Base-by-base conservation (phyloP, 1,140 invertebrate species). In the Caerostris darwini region DNA sequence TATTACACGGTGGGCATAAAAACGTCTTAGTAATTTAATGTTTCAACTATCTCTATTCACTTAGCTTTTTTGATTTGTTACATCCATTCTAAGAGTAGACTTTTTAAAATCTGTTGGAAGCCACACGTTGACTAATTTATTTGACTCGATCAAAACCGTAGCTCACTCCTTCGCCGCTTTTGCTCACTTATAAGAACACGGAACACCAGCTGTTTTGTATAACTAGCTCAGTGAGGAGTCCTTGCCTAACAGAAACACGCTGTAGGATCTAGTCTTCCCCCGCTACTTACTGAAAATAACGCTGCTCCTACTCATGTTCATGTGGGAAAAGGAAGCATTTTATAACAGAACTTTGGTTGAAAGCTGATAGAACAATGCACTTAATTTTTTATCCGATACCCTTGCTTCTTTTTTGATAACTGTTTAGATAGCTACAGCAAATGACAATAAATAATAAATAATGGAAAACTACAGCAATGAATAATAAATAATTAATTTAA, bases 171-270 rank as follows among this genome's bases (percentile, higher is more conserved):
- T 87, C 10, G 19, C 19, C 34, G 12, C 54, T 17, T 10, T 53
- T 57, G 54, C 61, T 57, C 7, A 83, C 12, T 8, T 50, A 19
- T 5, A 50, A 92, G 82, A 69, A 57, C 57, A 64, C 14, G n/a
- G 91, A 19, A 57, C 61, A 57, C 91, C 82, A 86, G 77, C 82
- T 92, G 91, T 8, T 86, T 86, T 61, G 58, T 86, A 92, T 92
- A 64, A 92, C 82, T 69, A 17, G 59, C 91, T 34, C 82, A 85
- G 91, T 92, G 6, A 61, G 91, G 34, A 86, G 82, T 54, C 82
- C 64, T 10, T 64, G 7, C 8, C 19, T 6, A 58, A 19, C 50
- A 64, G 17, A 10, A 67, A 83, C 58, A 92, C 14, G 17, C 12
- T n/a, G 53, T 83, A 19, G 34, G 59, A n/a, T 58, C 77, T 19